Evolutionary conservation across 2,797 vertebrate genomes (phyloP).

Genomic region (Delichon dasypus): DNA sequence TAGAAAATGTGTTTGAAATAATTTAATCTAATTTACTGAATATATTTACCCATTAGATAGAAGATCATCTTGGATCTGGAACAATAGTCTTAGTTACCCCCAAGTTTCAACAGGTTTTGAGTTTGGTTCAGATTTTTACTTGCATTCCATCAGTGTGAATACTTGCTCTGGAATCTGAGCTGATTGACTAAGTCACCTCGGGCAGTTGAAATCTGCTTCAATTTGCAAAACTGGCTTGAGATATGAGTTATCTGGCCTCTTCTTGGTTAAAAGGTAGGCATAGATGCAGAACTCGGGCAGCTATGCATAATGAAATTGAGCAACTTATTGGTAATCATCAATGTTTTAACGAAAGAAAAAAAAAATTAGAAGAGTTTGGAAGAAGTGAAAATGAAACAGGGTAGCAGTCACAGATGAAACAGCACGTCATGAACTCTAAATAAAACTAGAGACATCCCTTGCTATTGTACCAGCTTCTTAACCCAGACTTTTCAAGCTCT

Average conservation of each 20-base stretch:
- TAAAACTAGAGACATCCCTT: not conserved
- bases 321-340: not conserved
- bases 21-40: not conserved
- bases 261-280: not conserved
- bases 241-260: not conserved
- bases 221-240: not conserved
- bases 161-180: not conserved
- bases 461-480: not conserved
- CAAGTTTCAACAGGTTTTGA: not conserved
- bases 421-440: not conserved
- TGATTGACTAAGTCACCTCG: not conserved
- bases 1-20: not conserved
- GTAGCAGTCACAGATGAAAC: not conserved
- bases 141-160: slow-evolving; percentile 11
- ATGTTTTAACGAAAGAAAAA: not conserved
- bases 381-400: not conserved
- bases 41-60: not conserved
- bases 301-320: not conserved
- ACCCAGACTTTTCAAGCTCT: not conserved
- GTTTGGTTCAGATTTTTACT: not conserved
- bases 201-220: not conserved
- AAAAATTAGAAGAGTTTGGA: not conserved
- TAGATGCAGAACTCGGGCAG: not conserved
- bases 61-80: not conserved
- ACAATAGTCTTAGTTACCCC: not conserved